A percentile compares a stretch with the other conserved stretches of the same genome.
Conservation (phyloP, 2,797 vertebrate species). For the Xyrichtys novacula region DNA sequence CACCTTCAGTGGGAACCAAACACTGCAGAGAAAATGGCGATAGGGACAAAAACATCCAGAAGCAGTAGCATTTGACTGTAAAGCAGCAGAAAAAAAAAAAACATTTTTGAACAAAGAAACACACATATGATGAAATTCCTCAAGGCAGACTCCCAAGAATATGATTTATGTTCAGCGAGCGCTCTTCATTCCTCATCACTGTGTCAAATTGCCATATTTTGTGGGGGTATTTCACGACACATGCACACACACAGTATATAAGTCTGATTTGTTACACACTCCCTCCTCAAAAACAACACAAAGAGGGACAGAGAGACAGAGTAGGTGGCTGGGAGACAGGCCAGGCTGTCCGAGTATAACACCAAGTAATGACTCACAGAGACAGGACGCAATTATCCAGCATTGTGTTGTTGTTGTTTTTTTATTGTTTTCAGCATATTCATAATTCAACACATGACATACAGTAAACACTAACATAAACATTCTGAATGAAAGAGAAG, state of each 20-base stretch:
- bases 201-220: conserved; percentile 50
- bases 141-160: conserved; percentile 24
- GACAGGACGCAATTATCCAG: conserved; percentile 34
- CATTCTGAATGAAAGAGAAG: conserved; percentile 81
- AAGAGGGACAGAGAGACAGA: conserved; percentile 37
- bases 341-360: conserved; percentile 31
- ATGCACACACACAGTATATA: conserved; percentile 9
- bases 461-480: conserved; percentile 87
- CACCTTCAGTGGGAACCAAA: background rate
- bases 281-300: conserved; percentile 36
- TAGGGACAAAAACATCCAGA: background rate
- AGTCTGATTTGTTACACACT: conserved; percentile 45
- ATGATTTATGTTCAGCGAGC: conserved; percentile 46
- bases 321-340: conserved; percentile 41
- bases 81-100: conserved; percentile 7
- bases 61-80: background rate
- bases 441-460: conserved; percentile 84
- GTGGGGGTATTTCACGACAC: conserved; percentile 40
- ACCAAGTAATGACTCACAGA: conserved; percentile 43
- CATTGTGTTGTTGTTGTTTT: conserved; percentile 31
- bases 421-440: conserved; percentile 83
- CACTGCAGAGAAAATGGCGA: background rate
- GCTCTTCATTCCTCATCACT: conserved; percentile 49
- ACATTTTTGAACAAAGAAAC: background rate
- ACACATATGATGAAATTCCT: conserved; percentile 8